Evolutionary conservation across 2,797 vertebrate species (phyloP).

Genomic region (Gambusia yucatana): DNA sequence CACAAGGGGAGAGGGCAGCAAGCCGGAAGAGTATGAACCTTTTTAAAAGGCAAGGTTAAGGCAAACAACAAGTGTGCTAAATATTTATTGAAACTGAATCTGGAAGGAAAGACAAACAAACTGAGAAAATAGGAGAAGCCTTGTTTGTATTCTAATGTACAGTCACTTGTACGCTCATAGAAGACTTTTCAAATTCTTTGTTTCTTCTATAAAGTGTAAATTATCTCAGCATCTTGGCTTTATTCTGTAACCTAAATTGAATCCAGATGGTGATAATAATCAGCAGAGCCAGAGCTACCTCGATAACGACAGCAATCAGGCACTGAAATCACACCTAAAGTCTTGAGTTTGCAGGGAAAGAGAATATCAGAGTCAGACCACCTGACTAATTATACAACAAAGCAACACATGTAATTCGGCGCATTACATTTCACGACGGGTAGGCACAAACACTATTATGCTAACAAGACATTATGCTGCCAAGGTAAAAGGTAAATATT

Average conservation of each 20-base stretch:
- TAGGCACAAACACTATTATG: constrained; percentile 14
- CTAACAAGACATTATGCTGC: constrained; percentile 15
- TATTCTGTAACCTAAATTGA: constrained; percentile 17
- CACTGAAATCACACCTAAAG: constrained; percentile 13
- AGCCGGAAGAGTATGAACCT: background rate
- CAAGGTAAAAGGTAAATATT: constrained; percentile 18
- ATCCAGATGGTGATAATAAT: constrained; percentile 18
- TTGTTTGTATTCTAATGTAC: background rate
- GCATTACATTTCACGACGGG: constrained; percentile 1
- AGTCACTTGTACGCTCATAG: background rate
- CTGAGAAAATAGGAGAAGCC: background rate
- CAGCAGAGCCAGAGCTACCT: background rate
- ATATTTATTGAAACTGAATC: background rate
- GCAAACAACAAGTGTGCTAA: constrained; percentile 19
- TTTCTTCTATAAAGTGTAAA: background rate
- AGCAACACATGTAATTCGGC: constrained; percentile 14
- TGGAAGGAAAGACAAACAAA: constrained; percentile 10
- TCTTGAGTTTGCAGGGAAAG: constrained; percentile 20
- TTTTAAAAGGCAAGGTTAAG: constrained; percentile 7
- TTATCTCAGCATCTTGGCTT: constrained; percentile 19
- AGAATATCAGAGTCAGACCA: background rate
- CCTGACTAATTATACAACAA: background rate
- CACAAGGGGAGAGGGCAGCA: background rate
- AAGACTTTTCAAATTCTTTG: background rate
- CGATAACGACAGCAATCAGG: constrained; percentile 4